A percentile compares a stretch with the other conserved stretches of the same genome.
Evolutionary conservation across 2,888 invertebrate genomes (phyloP).

Genomic region (Athalia circularis): DNA sequence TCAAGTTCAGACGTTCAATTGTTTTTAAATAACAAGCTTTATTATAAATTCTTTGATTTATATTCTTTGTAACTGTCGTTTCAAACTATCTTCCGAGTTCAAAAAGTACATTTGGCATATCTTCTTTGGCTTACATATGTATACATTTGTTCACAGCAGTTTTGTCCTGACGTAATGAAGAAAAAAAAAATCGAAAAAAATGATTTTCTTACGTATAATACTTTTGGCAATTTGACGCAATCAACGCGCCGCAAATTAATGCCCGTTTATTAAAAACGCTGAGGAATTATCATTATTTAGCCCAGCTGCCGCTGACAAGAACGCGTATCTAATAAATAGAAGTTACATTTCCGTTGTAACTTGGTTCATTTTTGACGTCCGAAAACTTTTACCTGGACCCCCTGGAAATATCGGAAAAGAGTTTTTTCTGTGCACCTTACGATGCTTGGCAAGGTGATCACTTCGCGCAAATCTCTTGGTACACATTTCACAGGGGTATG

Average conservation of each 20-base stretch:
- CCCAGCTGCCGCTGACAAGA: no score
- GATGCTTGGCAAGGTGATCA: conserved; percentile 95
- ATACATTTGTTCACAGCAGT: no score
- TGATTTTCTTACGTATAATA: no score
- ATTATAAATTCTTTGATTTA: conserved; percentile 2
- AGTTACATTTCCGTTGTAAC: conserved; percentile 59
- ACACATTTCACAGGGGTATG: conserved; percentile 92
- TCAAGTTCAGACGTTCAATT: conserved; percentile 29
- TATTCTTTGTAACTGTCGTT: neutral
- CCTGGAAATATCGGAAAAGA: conserved; percentile 66
- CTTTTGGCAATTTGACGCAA: no score
- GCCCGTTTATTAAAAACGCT: no score
- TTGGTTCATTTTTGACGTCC: conserved; percentile 61
- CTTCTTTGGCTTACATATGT: conserved; percentile 22
- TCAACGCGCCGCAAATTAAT: no score
- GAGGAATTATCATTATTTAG: no score
- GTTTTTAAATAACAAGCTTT: conserved; percentile 31
- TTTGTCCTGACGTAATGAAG: no score
- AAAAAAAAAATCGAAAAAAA: no score
- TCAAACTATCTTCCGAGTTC: neutral
- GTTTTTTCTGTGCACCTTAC: conserved; percentile 86
- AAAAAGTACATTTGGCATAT: conserved; percentile 38
- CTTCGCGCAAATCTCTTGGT: conserved; percentile 93
- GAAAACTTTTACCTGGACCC: conserved; percentile 59
- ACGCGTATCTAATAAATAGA: neutral